Evolutionary conservation across 2,797 vertebrate genomes (phyloP).

Genomic region (Myotis daubentonii): DNA sequence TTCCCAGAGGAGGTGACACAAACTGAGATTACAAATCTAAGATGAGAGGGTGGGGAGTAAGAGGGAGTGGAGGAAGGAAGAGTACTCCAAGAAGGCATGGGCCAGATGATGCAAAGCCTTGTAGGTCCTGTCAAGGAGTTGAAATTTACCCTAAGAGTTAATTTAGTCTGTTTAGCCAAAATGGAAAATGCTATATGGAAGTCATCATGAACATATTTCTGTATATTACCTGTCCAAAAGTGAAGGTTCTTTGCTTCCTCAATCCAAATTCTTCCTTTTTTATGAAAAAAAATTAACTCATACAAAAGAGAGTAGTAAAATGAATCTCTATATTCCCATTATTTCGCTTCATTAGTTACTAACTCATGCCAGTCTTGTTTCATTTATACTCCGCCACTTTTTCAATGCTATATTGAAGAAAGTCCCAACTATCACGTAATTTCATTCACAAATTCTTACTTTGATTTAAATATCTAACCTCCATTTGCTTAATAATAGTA

Average conservation of each 20-base stretch:
- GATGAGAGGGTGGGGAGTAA: background rate
- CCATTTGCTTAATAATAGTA: background rate
- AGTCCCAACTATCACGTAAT: background rate
- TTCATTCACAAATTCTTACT: slow-evolving; percentile 4
- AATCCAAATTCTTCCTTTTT: background rate
- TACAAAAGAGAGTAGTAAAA: background rate
- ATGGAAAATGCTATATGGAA: background rate
- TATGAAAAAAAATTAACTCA: background rate
- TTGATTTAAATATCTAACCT: background rate
- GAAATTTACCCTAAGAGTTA: background rate
- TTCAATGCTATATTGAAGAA: background rate
- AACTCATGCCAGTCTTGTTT: background rate
- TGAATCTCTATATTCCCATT: background rate
- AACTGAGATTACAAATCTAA: background rate
- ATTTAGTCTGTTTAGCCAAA: background rate
- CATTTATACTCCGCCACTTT: background rate
- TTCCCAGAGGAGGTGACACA: background rate
- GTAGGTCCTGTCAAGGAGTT: background rate
- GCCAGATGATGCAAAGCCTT: background rate
- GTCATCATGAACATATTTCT: background rate
- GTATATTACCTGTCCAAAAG: background rate
- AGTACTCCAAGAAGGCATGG: background rate
- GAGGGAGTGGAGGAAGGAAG: background rate
- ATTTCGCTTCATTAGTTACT: background rate
- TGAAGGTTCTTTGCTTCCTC: background rate